These are phyloP conservation scores for Ecdyonurus torrentis DNA, from an alignment of 2,888 invertebrate genomes.

Conservation along the genomic window DNA sequence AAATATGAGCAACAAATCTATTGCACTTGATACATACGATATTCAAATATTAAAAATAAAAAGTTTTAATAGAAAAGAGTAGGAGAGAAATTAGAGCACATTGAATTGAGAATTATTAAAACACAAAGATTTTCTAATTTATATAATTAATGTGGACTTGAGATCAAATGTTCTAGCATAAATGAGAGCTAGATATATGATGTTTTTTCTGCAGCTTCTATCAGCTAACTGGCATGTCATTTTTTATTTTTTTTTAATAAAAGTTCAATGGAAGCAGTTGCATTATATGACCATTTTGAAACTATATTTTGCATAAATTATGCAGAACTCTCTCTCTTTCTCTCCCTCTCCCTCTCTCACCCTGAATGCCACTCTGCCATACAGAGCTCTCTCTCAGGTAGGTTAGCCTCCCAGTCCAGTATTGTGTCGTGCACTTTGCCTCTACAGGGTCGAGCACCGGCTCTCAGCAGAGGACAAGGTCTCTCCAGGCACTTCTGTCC, in stretches of 20 bases:
- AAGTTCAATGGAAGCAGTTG: not conserved
- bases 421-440: constrained; percentile 81
- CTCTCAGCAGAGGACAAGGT: constrained; percentile 43
- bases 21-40: no score
- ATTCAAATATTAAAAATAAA: constrained; percentile 6
- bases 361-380: constrained; percentile 75
- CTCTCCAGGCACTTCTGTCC: constrained; percentile 53
- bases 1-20: no score
- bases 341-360: no score
- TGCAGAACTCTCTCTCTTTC: not conserved
- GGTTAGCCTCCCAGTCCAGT: constrained; percentile 91
- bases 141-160: no score
- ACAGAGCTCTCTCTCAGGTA: constrained; percentile 73
- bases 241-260: not conserved
- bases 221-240: not conserved
- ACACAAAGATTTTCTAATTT: no score
- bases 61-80: constrained; percentile 11
- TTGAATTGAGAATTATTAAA: no score
- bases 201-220: no score
- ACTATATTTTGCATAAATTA: not conserved
- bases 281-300: not conserved
- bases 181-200: no score
- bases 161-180: no score
- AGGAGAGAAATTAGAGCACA: no score
- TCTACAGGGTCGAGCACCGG: constrained; percentile 54